Evolutionary conservation across 2,888 invertebrate species (phyloP).

Genomic region (Acleris cristana): DNA sequence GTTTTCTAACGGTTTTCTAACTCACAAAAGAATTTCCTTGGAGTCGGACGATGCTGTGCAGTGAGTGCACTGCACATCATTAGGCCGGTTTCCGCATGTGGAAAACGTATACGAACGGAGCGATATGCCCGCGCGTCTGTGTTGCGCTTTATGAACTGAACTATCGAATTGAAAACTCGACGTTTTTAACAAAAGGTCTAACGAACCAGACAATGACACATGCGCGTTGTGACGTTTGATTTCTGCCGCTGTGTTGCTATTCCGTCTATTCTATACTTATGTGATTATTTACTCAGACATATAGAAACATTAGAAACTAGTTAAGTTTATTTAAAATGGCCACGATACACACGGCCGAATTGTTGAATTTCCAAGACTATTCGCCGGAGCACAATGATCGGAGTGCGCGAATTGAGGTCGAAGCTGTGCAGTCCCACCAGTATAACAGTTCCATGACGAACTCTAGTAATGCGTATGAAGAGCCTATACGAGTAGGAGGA

Average conservation of each 20-base stretch:
- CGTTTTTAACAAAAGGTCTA: constrained; percentile 15
- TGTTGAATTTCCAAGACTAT: constrained; percentile 89
- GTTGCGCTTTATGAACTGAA: too few species aligned
- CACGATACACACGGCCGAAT: constrained; percentile 83
- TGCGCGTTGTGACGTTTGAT: constrained; percentile 20
- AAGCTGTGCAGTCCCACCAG: constrained; percentile 82
- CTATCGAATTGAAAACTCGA: background rate
- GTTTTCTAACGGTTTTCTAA: too few species aligned
- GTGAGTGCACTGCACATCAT: too few species aligned
- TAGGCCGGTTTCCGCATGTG: too few species aligned
- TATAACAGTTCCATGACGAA: constrained; percentile 72
- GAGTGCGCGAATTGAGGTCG: constrained; percentile 87
- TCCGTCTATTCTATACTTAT: background rate
- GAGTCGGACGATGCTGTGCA: too few species aligned
- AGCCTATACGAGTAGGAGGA: constrained; percentile 47
- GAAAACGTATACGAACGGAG: too few species aligned
- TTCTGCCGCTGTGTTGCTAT: background rate
- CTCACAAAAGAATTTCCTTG: too few species aligned
- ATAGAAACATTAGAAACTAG: background rate
- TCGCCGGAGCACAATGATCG: constrained; percentile 83
- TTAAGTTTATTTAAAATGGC: constrained; percentile 55
- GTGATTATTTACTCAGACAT: constrained; percentile 12
- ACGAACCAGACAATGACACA: constrained; percentile 16
- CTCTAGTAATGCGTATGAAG: constrained; percentile 69
- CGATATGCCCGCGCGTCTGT: too few species aligned